A percentile compares a stretch with the other conserved stretches of the same genome.
Conservation (phyloP, 1,140 invertebrate species). For the Diachasmimorpha longicaudata region DNA sequence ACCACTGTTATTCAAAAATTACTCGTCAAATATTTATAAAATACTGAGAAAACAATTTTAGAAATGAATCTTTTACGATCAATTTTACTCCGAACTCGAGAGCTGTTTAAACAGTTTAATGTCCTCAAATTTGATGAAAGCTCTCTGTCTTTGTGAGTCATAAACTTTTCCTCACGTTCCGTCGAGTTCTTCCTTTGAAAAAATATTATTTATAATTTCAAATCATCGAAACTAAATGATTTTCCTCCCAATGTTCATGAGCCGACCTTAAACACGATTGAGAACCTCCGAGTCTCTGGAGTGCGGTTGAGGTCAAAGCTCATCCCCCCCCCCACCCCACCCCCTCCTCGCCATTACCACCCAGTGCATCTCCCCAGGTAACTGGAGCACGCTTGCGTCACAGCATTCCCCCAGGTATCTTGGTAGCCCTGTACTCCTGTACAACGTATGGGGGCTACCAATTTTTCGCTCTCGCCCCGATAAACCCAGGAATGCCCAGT, state of each 20-base stretch:
- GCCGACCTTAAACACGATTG: not conserved
- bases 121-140: too few relatives aligned
- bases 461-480: not conserved
- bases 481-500: not conserved
- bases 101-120: too few relatives aligned
- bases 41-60: too few relatives aligned
- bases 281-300: slow-evolving; percentile 16
- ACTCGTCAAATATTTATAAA: too few relatives aligned
- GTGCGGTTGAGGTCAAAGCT: slow-evolving; percentile 33
- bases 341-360: not conserved
- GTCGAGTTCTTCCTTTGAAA: too few relatives aligned
- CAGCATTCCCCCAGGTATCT: not conserved
- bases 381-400: slow-evolving; percentile 21
- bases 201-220: too few relatives aligned
- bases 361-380: not conserved
- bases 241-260: not conserved
- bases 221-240: too few relatives aligned
- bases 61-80: too few relatives aligned
- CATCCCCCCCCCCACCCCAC: slow-evolving; percentile 16
- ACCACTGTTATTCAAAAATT: too few relatives aligned
- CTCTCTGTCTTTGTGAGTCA: too few relatives aligned
- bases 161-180: too few relatives aligned
- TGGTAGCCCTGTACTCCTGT: not conserved
- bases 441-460: not conserved
- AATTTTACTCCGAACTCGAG: too few relatives aligned